Percentiles rank a stretch among this genome's conserved stretches.
Conservation (phyloP, 2,888 invertebrate genomes). For the Cheiracanthium punctorium region DNA sequence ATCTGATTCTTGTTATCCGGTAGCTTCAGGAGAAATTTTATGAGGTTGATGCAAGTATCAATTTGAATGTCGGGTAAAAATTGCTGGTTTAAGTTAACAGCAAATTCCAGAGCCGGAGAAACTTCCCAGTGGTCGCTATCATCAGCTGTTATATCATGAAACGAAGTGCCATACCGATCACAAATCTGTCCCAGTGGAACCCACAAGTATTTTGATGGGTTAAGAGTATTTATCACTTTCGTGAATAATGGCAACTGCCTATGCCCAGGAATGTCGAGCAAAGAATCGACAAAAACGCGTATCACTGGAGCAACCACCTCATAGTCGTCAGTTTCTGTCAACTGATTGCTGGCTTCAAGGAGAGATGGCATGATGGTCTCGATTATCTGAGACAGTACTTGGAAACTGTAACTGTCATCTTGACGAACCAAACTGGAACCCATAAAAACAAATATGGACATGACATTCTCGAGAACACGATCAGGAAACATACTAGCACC, state of each 20-base stretch:
- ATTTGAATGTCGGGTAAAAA: slow-evolving; percentile 82
- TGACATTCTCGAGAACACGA: slow-evolving; percentile 92
- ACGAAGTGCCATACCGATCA: slow-evolving; percentile 72
- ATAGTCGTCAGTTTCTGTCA: slow-evolving; percentile 34
- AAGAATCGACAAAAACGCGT: slow-evolving; percentile 92
- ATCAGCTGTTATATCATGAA: slow-evolving; percentile 22
- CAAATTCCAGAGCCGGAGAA: slow-evolving; percentile 41
- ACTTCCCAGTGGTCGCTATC: slow-evolving; percentile 11
- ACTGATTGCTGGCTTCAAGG: slow-evolving; percentile 76
- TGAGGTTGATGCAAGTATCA: slow-evolving; percentile 82
- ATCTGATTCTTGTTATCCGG: slow-evolving; percentile 80
- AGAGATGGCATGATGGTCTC: slow-evolving; percentile 92
- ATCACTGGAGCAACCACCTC: slow-evolving; percentile 78
- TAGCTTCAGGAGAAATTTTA: slow-evolving; percentile 82
- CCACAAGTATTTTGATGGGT: slow-evolving; percentile 77
- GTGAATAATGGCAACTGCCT: slow-evolving; percentile 86
- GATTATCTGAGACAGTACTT: slow-evolving; percentile 91
- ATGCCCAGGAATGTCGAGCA: slow-evolving; percentile 95
- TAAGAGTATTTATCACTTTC: slow-evolving; percentile 83
- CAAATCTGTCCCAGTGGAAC: slow-evolving; percentile 77
- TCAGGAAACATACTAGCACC: slow-evolving; percentile 86
- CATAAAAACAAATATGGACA: slow-evolving; percentile 98
- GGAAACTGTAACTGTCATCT: slow-evolving; percentile 96
- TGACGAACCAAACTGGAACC: slow-evolving; percentile 93
- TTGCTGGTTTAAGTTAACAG: slow-evolving; percentile 79